phyloP scores from a whole-genome alignment of 2,888 invertebrate genomes.

The Horisme vitalbata region DNA sequence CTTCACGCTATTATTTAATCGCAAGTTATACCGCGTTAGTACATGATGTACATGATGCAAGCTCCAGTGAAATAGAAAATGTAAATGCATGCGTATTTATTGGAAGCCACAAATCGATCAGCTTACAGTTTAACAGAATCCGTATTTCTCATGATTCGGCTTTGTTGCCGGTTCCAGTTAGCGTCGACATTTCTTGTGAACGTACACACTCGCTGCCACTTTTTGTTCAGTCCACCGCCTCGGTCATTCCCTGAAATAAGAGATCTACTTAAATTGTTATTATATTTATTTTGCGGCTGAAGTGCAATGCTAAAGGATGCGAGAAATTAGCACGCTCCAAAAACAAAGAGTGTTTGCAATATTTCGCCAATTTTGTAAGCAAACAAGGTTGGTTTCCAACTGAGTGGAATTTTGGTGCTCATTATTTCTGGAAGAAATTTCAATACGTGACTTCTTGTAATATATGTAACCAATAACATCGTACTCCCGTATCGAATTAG shows the following conservation, averaged over 20 bases:
- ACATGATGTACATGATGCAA: neutral
- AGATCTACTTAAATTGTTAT: slow-evolving; percentile 21
- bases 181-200: slow-evolving; percentile 39
- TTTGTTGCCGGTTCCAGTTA: slow-evolving; percentile 46
- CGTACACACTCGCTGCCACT: slow-evolving; percentile 37
- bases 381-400: slow-evolving; percentile 20
- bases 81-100: slow-evolving; percentile 26
- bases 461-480: slow-evolving; percentile 10
- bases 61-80: slow-evolving; percentile 11
- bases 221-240: slow-evolving; percentile 37
- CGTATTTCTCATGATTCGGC: slow-evolving; percentile 46
- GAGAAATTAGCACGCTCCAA: slow-evolving; percentile 25
- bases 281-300: slow-evolving; percentile 26
- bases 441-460: slow-evolving; percentile 24
- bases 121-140: slow-evolving; percentile 55
- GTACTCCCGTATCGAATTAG: slow-evolving; percentile 23
- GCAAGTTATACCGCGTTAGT: neutral
- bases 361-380: slow-evolving; percentile 20
- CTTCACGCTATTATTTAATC: too few relatives aligned
- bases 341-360: slow-evolving; percentile 20
- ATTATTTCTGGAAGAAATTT: slow-evolving; percentile 13
- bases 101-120: slow-evolving; percentile 44
- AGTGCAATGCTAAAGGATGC: slow-evolving; percentile 15
- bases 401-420: slow-evolving; percentile 3
- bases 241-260: slow-evolving; percentile 30